Conservation (phyloP, 2,888 invertebrate species). For the Priocnemis perturbator region DNA sequence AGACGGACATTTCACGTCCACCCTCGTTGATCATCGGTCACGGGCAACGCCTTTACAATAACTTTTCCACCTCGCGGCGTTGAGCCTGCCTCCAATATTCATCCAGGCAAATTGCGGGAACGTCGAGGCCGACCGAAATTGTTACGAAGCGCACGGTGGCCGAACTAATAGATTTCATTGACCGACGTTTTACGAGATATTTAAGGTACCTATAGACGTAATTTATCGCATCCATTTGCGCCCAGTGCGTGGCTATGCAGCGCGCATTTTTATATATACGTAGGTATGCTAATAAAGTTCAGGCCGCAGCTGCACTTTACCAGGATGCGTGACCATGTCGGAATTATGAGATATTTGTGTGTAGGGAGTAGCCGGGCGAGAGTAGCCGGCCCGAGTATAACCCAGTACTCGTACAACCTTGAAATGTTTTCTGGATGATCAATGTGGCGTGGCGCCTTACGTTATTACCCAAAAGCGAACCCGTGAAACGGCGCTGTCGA, state of each 20-base stretch:
- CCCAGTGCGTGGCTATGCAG: constrained; percentile 34
- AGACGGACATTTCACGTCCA: constrained; percentile 5
- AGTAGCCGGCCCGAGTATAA: neutral
- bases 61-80: neutral
- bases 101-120: constrained; percentile 24
- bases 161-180: constrained; percentile 58
- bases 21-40: neutral
- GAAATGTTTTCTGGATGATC: constrained; percentile 29
- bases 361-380: constrained; percentile 22
- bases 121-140: constrained; percentile 17
- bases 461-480: constrained; percentile 15
- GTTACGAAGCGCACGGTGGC: constrained; percentile 15
- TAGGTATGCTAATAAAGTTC: constrained; percentile 73
- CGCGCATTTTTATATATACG: constrained; percentile 70
- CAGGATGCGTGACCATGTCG: constrained; percentile 70
- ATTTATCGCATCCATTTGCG: constrained; percentile 69
- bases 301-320: constrained; percentile 67
- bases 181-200: constrained; percentile 67
- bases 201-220: constrained; percentile 66
- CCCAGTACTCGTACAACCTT: constrained; percentile 17
- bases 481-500: no score
- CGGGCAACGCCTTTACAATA: constrained; percentile 17
- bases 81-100: no score
- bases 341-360: constrained; percentile 70
- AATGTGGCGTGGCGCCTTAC: constrained; percentile 16